These are phyloP conservation scores for Apamea sordens DNA, from an alignment of 2,888 invertebrate genomes.

Conservation along the genomic window DNA sequence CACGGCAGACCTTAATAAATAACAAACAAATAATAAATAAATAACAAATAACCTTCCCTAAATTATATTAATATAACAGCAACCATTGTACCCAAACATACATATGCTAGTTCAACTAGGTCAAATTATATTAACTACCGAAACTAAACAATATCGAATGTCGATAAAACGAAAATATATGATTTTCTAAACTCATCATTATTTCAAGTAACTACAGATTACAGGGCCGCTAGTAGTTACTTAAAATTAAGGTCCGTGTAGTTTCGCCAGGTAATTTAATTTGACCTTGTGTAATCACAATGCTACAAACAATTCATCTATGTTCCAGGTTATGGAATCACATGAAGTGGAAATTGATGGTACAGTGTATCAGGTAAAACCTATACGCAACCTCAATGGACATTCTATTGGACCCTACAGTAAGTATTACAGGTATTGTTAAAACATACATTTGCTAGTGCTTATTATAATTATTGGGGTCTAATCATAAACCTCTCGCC, in stretches of 20 bases:
- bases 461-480: not conserved
- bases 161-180: not conserved
- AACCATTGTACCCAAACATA: not conserved
- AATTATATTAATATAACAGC: not conserved
- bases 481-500: conserved; percentile 11
- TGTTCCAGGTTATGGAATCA: conserved; percentile 97
- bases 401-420: conserved; percentile 99
- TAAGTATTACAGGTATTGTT: conserved; percentile 83
- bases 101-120: not conserved
- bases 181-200: not conserved
- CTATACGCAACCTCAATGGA: conserved; percentile 99
- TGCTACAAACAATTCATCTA: conserved; percentile 2
- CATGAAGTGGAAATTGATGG: conserved; percentile 99
- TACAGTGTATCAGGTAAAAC: conserved; percentile 98
- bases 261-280: not conserved
- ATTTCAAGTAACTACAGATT: not conserved
- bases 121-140: not conserved
- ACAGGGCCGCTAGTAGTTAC: not conserved
- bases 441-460: not conserved
- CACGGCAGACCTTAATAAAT: too few relatives aligned
- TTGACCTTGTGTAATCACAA: not conserved
- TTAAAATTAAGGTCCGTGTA: not conserved
- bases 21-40: too few relatives aligned
- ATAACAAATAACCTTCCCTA: too few relatives aligned
- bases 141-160: not conserved